Evolutionary conservation across 2,113 vertebrate genomes (phyloP).

Genomic region (Neodon shergylaensis): DNA sequence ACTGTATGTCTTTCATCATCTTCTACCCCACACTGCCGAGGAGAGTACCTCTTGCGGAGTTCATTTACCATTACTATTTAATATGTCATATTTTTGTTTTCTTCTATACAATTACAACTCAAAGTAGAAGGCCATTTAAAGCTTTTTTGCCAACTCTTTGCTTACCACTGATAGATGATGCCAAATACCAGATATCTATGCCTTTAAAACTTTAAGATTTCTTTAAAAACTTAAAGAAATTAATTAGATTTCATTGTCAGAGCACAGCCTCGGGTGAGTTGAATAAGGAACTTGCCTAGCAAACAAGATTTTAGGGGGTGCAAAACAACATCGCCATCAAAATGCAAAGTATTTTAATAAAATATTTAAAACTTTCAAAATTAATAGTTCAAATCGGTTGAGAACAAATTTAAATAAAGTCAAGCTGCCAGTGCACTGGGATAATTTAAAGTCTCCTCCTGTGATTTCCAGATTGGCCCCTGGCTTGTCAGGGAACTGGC

Average conservation of each 20-base stretch:
- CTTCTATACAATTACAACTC: not conserved
- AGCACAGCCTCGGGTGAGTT: not conserved
- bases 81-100: not conserved
- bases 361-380: not conserved
- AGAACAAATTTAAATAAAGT: not conserved
- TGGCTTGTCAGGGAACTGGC: not conserved
- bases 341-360: not conserved
- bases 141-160: not conserved
- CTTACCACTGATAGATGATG: not conserved
- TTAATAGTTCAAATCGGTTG: not conserved
- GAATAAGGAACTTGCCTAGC: not conserved
- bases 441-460: not conserved
- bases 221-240: not conserved
- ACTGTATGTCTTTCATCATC: not conserved
- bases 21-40: not conserved
- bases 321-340: not conserved
- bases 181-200: not conserved
- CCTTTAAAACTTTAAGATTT: not conserved
- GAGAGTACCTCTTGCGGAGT: not conserved
- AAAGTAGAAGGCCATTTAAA: not conserved
- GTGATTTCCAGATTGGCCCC: not conserved
- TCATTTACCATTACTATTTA: not conserved
- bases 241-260: not conserved
- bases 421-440: not conserved
- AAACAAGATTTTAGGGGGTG: not conserved